phyloP scores from a whole-genome alignment of 1,140 invertebrate genomes.

The Leptinotarsa undecemlineata region DNA sequence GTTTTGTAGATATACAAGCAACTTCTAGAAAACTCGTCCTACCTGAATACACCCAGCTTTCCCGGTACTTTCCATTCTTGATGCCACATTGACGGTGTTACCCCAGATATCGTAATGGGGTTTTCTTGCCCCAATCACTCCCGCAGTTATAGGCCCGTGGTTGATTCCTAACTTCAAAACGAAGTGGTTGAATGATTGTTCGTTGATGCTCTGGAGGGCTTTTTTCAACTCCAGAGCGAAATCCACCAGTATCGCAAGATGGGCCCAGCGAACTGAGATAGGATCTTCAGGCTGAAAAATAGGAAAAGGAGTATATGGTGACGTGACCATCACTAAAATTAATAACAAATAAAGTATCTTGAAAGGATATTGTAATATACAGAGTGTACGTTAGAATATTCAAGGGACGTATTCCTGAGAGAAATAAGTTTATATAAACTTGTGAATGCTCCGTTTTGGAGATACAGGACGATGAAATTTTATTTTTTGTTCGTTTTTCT shows the following conservation, averaged over 20 bases:
- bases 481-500: no score
- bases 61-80: conserved; percentile 95
- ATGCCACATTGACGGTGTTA: conserved; percentile 94
- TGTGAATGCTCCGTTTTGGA: no score
- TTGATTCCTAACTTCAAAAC: conserved; percentile 94
- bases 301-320: background rate
- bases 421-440: no score
- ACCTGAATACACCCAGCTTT: conserved; percentile 94
- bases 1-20: no score
- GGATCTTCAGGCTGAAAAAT: conserved; percentile 67
- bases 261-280: conserved; percentile 76
- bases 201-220: conserved; percentile 87
- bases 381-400: no score
- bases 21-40: conserved; percentile 34
- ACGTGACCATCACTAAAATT: no score
- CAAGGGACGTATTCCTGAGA: no score
- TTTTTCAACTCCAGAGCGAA: conserved; percentile 90
- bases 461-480: no score
- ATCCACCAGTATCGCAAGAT: conserved; percentile 82
- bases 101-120: conserved; percentile 97
- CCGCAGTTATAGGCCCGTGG: conserved; percentile 92
- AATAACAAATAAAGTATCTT: no score
- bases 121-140: conserved; percentile 91
- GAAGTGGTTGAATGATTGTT: conserved; percentile 95
- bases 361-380: no score